Evolutionary conservation across 1,140 invertebrate genomes (phyloP), one percentile per base, ranked within the genome.

Genomic region (Nylanderia fulva): DNA sequence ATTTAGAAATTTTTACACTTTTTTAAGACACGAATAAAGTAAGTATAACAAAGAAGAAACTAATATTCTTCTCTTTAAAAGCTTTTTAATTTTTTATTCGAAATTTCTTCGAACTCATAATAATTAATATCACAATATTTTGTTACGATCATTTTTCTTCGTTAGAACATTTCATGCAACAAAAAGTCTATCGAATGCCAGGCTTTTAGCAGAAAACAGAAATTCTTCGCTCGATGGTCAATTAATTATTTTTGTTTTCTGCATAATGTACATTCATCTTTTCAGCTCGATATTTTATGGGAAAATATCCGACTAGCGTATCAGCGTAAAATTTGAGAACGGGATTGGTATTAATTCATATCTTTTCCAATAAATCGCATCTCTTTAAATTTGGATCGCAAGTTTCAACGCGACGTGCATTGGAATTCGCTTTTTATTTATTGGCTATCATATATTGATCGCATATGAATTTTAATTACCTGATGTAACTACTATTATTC

Each of bases 341-440:
- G 13, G 29, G 69, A 74, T 74, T 56, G 36, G 18, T 72, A 27
- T 48, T 29, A 4, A 74, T 39, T 74, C 29, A 18, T 27, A 56
- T 54, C 69, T 56, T n/a, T 21, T 15, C 45, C 48, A 36, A n/a
- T n/a, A n/a, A n/a, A 48, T 29, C 18, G 48, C 11, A 8, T 36
- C 52, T 58, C 52, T 76, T 76, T 63, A 33, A 63, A 76, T 76
- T 76, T 58, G 3, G 11, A 63, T 45, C 39, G 24, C 56, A 76
- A 61, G 39, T 76, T 75, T 42, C 56, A 24, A 33, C 72, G 58
- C 8, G 36, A 56, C 21, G n/a, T 8, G 72, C 15, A 11, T 36
- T 45, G 36, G 11, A 63, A 75, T 18, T 33, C 48, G 48, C 58
- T 33, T 63, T 45, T 63, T 76, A 61, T 63, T 76, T 7, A 61